A percentile compares a stretch with the other conserved stretches of the same genome.
phyloP scores from a whole-genome alignment of 2,888 invertebrate genomes.

The Trilocha varians region DNA sequence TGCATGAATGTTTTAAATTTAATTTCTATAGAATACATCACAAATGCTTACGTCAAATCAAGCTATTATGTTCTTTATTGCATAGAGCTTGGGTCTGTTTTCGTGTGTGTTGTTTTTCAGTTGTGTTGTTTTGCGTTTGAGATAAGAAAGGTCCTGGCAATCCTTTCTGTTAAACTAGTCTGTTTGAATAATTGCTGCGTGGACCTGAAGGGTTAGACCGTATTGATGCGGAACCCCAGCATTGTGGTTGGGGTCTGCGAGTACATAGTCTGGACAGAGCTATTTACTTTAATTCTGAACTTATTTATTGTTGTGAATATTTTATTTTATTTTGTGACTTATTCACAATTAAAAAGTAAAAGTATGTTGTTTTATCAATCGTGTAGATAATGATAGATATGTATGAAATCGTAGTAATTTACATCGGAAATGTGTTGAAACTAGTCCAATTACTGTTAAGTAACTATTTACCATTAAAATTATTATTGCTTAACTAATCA shows the following conservation, averaged over 20 bases:
- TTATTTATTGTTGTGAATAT: neutral
- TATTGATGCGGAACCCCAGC: conserved; percentile 63
- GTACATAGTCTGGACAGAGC: conserved; percentile 30
- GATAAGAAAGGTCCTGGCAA: conserved; percentile 45
- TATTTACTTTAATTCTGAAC: conserved; percentile 15
- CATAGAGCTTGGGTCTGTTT: neutral
- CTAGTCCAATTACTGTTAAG: no score
- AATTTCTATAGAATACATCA: neutral
- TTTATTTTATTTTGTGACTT: neutral
- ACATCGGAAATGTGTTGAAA: no score
- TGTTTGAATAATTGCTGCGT: conserved; percentile 74
- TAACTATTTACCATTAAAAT: no score
- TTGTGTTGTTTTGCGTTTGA: conserved; percentile 19
- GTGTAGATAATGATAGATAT: no score
- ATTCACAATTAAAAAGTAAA: neutral
- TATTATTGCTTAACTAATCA: no score
- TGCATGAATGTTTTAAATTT: conserved; percentile 8
- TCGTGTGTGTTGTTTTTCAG: conserved; percentile 1
- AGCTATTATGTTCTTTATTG: neutral
- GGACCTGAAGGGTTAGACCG: conserved; percentile 70
- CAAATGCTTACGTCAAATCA: neutral
- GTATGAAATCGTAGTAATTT: no score
- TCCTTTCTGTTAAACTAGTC: conserved; percentile 74
- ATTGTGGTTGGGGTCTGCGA: conserved; percentile 50
- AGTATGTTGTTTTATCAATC: no score